Conservation (phyloP, 92 coral and sea anemone species). For the Anthopleura xanthogrammica region DNA sequence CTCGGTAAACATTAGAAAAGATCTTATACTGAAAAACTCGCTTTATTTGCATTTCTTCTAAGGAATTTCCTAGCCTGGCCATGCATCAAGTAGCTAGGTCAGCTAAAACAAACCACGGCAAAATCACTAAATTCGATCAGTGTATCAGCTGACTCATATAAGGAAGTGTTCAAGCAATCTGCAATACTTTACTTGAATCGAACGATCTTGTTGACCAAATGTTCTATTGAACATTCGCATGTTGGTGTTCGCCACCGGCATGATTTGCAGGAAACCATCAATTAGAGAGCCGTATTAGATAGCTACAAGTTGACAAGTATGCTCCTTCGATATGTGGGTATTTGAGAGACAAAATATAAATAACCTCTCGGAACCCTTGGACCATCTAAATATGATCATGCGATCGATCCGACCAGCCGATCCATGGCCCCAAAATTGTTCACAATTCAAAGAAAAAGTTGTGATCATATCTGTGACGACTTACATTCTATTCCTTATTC, state of each 20-base stretch:
- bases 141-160: neutral
- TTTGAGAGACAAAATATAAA: constrained; percentile 1
- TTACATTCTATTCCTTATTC: neutral
- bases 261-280: constrained; percentile 16
- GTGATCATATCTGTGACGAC: neutral
- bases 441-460: neutral
- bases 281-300: constrained; percentile 3
- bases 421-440: neutral
- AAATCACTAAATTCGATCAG: constrained; percentile 5
- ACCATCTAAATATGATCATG: neutral
- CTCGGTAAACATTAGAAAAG: neutral
- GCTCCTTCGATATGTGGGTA: neutral
- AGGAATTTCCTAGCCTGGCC: neutral
- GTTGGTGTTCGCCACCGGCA: constrained; percentile 1
- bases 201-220: constrained; percentile 7
- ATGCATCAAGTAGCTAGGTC: neutral
- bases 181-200: constrained; percentile 11
- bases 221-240: constrained; percentile 6
- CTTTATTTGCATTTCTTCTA: neutral
- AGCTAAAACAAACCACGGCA: neutral
- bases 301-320: constrained; percentile 22
- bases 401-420: neutral
- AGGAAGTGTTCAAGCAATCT: constrained; percentile 23
- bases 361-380: neutral
- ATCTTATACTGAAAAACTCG: neutral